phyloP scores from a whole-genome alignment of 2,113 vertebrate genomes.

The Machaerirhynchus nigripectus region DNA sequence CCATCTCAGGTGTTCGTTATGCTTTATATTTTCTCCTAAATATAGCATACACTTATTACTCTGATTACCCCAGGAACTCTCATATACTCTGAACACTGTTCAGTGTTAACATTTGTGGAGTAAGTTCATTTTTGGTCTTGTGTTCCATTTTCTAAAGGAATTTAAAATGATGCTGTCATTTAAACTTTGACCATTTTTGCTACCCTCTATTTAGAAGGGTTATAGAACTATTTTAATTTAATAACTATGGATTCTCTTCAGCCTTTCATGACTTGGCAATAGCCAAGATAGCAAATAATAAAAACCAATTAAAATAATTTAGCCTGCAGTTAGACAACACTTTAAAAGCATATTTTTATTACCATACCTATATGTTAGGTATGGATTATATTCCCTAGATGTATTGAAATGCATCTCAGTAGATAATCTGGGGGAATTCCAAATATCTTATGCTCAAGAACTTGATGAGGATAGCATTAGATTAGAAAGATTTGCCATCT shows the following conservation, averaged over 20 bases:
- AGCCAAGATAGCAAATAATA: background rate
- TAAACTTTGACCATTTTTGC: background rate
- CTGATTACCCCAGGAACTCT: background rate
- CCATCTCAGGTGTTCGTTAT: background rate
- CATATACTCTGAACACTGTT: background rate
- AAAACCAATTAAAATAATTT: background rate
- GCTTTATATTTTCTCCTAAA: slow-evolving; percentile 14
- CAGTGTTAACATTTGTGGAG: background rate
- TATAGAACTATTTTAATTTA: background rate
- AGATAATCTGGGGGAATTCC: background rate
- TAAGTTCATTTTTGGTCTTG: background rate
- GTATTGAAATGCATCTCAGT: background rate
- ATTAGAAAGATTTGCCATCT: background rate
- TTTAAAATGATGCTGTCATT: background rate
- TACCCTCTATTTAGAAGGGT: background rate
- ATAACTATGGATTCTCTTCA: background rate
- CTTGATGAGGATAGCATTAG: background rate
- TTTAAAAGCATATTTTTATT: background rate
- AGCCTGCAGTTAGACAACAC: background rate
- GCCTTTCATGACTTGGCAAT: background rate
- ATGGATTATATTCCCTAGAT: background rate
- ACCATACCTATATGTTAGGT: background rate
- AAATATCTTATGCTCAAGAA: background rate
- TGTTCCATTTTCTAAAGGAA: background rate
- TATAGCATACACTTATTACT: background rate